Conservation (phyloP, 2,888 invertebrate genomes). For the Stenichneumon culpator region DNA sequence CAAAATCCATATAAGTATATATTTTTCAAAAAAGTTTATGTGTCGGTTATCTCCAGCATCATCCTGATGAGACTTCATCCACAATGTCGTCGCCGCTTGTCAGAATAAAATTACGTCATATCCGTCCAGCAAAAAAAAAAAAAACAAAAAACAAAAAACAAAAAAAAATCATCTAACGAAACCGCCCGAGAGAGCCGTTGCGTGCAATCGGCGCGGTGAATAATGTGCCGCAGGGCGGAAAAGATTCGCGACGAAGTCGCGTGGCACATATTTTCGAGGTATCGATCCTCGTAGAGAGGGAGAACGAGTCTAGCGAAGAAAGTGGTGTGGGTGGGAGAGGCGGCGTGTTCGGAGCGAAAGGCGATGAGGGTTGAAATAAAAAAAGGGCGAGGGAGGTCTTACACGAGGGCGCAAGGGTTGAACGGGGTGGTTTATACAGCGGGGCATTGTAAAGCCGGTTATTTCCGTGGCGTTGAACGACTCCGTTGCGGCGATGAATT, state of each 20-base stretch:
- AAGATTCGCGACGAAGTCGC: slow-evolving; percentile 20
- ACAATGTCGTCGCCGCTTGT: no score
- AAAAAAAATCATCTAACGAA: neutral
- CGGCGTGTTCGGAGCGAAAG: slow-evolving; percentile 11
- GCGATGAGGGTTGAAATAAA: slow-evolving; percentile 14
- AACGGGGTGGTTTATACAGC: slow-evolving; percentile 19
- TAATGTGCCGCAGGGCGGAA: neutral
- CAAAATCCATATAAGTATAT: no score
- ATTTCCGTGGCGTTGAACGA: slow-evolving; percentile 68
- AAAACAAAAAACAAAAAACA: neutral
- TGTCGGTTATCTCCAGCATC: no score
- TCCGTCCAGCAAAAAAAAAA: neutral
- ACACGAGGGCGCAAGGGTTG: slow-evolving; percentile 34
- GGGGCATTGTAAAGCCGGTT: slow-evolving; percentile 67
- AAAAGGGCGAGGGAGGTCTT: slow-evolving; percentile 32
- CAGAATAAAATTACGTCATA: no score
- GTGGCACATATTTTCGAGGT: slow-evolving; percentile 60
- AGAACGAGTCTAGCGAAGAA: slow-evolving; percentile 4
- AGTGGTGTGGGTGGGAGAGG: neutral
- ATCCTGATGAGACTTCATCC: no score
- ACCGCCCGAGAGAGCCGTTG: neutral
- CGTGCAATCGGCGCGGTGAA: slow-evolving; percentile 14
- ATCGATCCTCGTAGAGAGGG: slow-evolving; percentile 56
- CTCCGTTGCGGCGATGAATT: slow-evolving; percentile 62
- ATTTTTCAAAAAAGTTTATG: no score